phyloP scores from a whole-genome alignment of 2,113 vertebrate genomes.

The Stegastes partitus region DNA sequence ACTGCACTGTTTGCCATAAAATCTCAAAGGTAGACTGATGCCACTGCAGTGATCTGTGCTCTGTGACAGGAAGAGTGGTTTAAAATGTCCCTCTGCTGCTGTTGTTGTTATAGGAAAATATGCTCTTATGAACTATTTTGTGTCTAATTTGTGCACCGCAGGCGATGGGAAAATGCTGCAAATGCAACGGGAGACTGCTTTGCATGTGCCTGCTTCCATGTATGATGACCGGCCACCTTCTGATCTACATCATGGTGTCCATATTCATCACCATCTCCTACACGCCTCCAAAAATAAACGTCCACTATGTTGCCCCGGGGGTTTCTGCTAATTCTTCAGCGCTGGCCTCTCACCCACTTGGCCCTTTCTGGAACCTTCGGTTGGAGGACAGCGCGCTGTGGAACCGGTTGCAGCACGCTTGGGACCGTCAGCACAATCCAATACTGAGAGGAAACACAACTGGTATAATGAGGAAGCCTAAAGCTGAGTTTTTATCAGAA shows the following conservation, averaged over 20 bases:
- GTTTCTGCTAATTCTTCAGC: conserved; percentile 67
- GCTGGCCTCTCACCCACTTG: conserved; percentile 74
- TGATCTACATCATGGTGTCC: conserved; percentile 83
- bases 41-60: background rate
- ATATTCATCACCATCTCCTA: conserved; percentile 85
- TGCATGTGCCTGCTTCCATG: conserved; percentile 86
- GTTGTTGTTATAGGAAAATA: conserved; percentile 1
- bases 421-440: conserved; percentile 84
- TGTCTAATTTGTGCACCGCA: conserved; percentile 17
- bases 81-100: background rate
- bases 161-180: conserved; percentile 83
- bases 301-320: conserved; percentile 82
- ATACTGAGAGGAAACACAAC: conserved; percentile 75
- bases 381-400: conserved; percentile 81
- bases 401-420: conserved; percentile 83
- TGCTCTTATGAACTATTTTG: conserved; percentile 6
- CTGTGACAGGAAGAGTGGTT: background rate
- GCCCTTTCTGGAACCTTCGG: conserved; percentile 85
- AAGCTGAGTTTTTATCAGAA: background rate
- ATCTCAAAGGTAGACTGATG: conserved; percentile 25
- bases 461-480: conserved; percentile 6
- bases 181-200: conserved; percentile 80
- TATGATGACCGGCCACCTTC: conserved; percentile 85
- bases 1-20: conserved; percentile 30
- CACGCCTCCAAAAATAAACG: conserved; percentile 73